These are phyloP conservation scores for Mellilla xanthometata DNA, from an alignment of 2,888 invertebrate genomes.

Conservation along the genomic window DNA sequence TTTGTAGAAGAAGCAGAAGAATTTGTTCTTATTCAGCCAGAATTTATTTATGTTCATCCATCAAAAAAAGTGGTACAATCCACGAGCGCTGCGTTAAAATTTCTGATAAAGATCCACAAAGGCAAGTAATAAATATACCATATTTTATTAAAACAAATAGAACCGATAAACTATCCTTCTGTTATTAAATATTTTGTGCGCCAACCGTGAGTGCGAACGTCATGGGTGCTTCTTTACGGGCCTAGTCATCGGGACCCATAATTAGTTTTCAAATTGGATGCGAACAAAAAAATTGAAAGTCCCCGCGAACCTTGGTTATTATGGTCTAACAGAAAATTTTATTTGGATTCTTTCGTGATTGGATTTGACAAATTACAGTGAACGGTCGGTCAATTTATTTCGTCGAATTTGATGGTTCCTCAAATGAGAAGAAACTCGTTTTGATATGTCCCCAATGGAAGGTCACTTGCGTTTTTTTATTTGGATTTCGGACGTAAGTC, in stretches of 20 bases:
- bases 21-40: too few relatives aligned
- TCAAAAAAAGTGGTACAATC: too few relatives aligned
- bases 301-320: conserved; percentile 63
- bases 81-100: too few relatives aligned
- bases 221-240: conserved; percentile 66
- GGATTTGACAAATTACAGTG: conserved; percentile 74
- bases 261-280: conserved; percentile 81
- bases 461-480: conserved; percentile 3
- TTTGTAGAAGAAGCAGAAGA: too few relatives aligned
- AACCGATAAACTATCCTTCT: not conserved
- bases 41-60: too few relatives aligned
- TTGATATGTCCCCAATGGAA: conserved; percentile 19
- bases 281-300: conserved; percentile 63
- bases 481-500: too few relatives aligned
- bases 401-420: conserved; percentile 34
- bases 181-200: not conserved
- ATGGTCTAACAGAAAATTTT: conserved; percentile 63
- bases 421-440: conserved; percentile 24
- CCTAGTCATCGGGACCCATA: conserved; percentile 72
- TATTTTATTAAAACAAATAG: too few relatives aligned
- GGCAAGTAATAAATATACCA: too few relatives aligned
- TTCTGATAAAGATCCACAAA: too few relatives aligned
- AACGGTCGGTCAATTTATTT: conserved; percentile 60
- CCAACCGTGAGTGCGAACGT: conserved; percentile 31
- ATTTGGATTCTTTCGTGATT: conserved; percentile 64